A percentile compares a stretch with the other conserved stretches of the same genome.
phyloP scores from a whole-genome alignment of 1,140 invertebrate genomes.

The Apocrypta bakeri region DNA sequence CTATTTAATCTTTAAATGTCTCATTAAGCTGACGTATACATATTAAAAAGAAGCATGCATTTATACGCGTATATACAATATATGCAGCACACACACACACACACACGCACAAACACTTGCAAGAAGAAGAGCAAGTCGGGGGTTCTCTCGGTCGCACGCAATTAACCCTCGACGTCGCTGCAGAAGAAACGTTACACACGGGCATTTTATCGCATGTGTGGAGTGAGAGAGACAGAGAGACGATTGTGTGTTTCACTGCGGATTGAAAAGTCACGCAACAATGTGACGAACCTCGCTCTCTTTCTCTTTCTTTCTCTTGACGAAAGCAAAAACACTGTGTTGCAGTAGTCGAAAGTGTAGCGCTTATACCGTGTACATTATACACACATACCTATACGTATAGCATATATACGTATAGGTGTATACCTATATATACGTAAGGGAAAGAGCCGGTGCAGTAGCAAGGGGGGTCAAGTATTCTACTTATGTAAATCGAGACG shows the following conservation, averaged over 20 bases:
- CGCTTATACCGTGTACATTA: too few relatives aligned
- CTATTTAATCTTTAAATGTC: slow-evolving; percentile 23
- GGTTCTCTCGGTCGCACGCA: neutral
- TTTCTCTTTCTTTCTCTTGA: neutral
- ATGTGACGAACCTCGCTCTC: neutral
- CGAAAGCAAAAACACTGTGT: too few relatives aligned
- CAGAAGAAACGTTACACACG: neutral
- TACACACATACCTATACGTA: too few relatives aligned
- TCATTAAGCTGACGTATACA: neutral
- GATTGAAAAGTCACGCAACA: slow-evolving; percentile 27
- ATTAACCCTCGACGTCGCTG: neutral
- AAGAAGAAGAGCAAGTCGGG: neutral
- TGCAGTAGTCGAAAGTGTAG: too few relatives aligned
- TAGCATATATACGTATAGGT: neutral
- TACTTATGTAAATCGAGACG: neutral
- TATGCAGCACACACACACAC: too few relatives aligned
- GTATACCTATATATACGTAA: neutral
- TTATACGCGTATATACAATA: too few relatives aligned
- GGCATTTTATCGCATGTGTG: neutral
- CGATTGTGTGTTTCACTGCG: neutral
- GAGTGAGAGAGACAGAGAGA: too few relatives aligned
- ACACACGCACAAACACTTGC: neutral
- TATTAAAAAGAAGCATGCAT: too few relatives aligned
- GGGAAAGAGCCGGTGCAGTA: neutral
- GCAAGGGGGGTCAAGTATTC: neutral